Evolutionary conservation across 2,113 vertebrate genomes (phyloP).

Genomic region (Emydocephalus ijimae): DNA sequence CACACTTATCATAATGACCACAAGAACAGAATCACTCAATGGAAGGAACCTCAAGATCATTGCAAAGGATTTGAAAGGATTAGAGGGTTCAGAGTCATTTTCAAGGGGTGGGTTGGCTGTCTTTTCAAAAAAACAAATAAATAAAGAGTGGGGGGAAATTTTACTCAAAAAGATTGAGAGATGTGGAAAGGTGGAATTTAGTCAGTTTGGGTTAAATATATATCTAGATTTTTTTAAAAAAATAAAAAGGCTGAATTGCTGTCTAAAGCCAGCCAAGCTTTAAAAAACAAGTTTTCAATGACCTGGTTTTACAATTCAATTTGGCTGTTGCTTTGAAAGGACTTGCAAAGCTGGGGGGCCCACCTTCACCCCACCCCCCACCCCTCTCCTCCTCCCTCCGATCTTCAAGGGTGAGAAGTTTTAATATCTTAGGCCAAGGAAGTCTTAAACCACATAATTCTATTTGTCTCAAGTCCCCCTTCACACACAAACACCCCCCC

Average conservation of each 20-base stretch:
- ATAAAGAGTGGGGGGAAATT: rapidly evolving
- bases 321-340: slow-evolving; percentile 28
- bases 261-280: slow-evolving; percentile 30
- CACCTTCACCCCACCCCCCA: not conserved
- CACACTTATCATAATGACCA: not conserved
- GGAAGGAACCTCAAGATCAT: slow-evolving; percentile 61
- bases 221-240: slow-evolving; percentile 6
- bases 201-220: slow-evolving; percentile 49
- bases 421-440: slow-evolving; percentile 65
- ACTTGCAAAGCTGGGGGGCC: not conserved
- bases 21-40: not conserved
- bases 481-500: slow-evolving; percentile 2
- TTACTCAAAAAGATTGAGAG: not conserved
- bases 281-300: slow-evolving; percentile 36
- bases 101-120: slow-evolving; percentile 46
- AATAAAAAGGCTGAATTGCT: not conserved
- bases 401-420: slow-evolving; percentile 49
- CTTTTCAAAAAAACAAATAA: not conserved
- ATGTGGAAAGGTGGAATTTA: slow-evolving; percentile 44
- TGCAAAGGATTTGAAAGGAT: slow-evolving; percentile 34
- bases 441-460: slow-evolving; percentile 49
- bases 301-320: slow-evolving; percentile 23
- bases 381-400: not conserved
- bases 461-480: slow-evolving; percentile 35
- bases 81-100: slow-evolving; percentile 63